Evolutionary conservation across 2,797 vertebrate genomes (phyloP).

Genomic region (Gila robusta): DNA sequence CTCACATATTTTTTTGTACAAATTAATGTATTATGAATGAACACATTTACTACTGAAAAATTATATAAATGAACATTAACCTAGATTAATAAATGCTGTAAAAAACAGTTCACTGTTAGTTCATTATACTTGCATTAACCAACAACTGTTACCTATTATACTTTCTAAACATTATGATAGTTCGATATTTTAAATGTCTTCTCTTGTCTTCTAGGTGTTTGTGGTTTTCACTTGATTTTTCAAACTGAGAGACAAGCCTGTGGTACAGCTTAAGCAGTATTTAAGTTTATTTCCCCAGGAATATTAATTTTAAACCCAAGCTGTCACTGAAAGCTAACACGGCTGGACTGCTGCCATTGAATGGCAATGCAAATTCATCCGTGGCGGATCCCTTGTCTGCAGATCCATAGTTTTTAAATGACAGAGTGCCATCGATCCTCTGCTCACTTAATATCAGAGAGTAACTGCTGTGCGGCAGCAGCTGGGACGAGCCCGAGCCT

Average conservation of each 20-base stretch:
- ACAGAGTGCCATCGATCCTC: slow-evolving; percentile 25
- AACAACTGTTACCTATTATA: background rate
- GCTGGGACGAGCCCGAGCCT: background rate
- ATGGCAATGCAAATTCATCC: background rate
- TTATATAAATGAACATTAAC: background rate
- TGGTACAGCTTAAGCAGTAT: background rate
- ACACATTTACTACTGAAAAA: background rate
- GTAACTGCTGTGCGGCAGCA: slow-evolving; percentile 28
- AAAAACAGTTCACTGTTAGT: background rate
- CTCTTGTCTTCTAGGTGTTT: background rate
- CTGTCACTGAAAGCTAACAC: slow-evolving; percentile 40
- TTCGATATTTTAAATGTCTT: background rate
- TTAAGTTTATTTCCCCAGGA: background rate
- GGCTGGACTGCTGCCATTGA: slow-evolving; percentile 12
- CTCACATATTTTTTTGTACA: too few relatives aligned
- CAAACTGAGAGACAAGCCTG: background rate
- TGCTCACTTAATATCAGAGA: slow-evolving; percentile 38
- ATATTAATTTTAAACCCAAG: slow-evolving; percentile 29
- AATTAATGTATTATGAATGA: background rate
- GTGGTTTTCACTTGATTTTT: background rate
- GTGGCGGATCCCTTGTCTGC: slow-evolving; percentile 25
- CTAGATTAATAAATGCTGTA: background rate
- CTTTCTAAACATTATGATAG: background rate
- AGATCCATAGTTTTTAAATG: slow-evolving; percentile 55
- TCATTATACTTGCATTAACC: background rate